Evolutionary conservation across 2,797 vertebrate genomes (phyloP), one percentile per base, ranked within the genome.

Genomic region (Ceyx erithaca): DNA sequence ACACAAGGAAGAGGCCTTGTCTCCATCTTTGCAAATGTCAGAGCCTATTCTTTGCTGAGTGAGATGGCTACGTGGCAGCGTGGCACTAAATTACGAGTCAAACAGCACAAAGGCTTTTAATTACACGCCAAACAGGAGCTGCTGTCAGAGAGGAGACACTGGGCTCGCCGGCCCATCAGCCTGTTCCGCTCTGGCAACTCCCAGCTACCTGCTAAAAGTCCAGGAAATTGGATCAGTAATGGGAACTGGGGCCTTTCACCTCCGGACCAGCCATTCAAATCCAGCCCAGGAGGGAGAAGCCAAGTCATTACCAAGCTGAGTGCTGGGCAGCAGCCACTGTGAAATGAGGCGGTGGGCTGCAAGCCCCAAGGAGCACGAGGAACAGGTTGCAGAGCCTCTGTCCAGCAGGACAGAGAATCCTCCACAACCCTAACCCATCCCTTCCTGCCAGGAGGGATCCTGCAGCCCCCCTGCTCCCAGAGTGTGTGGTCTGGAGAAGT

Each of bases 211-310:
- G 79, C 92, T 80, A 96, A 92, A 96, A 97, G 95, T 95, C 96
- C 95, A 85, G 96, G 97, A 98, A 98, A 98, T 98, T 98, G 98
- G 97, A 97, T 98, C 82, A 19, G 96, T 98, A 98, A 98, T 98
- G 95, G 97, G 97, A 97, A 98, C 66, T 46, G 94, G 92, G 97
- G 93, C 97, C 97, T 97, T 98, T 98, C 97, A 98, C 98, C 97
- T 97, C 96, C 68, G 63, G 97, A 96, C 96, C 95, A 97, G 73
- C 85, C 96, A 85, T 30, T 97, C 92, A 25, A 87, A 90, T 85
- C 94, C 89, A 95, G 94, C 82, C 92, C 31, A 4, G 79, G 66
- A 94, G 12, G 25, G 75, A 94, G 89, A 92, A 54, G 85, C 7
- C 96, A 97, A 97, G 94, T 92, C 94, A 94, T 93, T 93, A 85